phyloP scores from a whole-genome alignment of 2,888 invertebrate genomes.

The Salpingus planirostris region DNA sequence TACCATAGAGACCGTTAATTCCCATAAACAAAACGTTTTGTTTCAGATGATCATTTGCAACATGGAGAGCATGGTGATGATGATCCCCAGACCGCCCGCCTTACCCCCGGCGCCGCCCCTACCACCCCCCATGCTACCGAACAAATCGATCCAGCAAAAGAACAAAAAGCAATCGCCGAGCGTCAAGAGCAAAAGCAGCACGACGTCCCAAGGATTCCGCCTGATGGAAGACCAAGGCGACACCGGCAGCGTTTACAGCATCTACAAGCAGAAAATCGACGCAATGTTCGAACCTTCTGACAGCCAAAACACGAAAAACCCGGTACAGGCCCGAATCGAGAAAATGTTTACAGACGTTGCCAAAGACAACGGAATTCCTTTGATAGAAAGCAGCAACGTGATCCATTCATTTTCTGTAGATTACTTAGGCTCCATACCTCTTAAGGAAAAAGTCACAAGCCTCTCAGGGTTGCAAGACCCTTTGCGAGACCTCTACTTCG shows the following conservation, averaged over 20 bases:
- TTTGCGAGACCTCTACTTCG: conserved; percentile 62
- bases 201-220: conserved; percentile 32
- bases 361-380: conserved; percentile 46
- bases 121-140: conserved; percentile 13
- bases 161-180: too few relatives aligned
- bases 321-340: conserved; percentile 79
- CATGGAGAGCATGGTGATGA: conserved; percentile 28
- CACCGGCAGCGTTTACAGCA: conserved; percentile 47
- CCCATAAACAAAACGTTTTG: neutral
- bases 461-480: conserved; percentile 76
- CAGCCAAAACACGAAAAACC: conserved; percentile 50
- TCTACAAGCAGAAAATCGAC: conserved; percentile 79
- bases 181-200: conserved; percentile 26
- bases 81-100: conserved; percentile 35
- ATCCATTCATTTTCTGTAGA: conserved; percentile 56
- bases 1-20: too few relatives aligned
- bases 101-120: conserved; percentile 24
- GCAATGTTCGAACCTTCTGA: conserved; percentile 58
- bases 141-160: conserved; percentile 7
- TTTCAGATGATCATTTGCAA: too few relatives aligned
- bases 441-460: conserved; percentile 72
- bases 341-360: conserved; percentile 74
- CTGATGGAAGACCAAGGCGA: conserved; percentile 31
- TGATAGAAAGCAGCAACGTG: conserved; percentile 43
- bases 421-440: conserved; percentile 72